A percentile compares a stretch with the other conserved stretches of the same genome.
Evolutionary conservation across 1,140 invertebrate species (phyloP).

Genomic region (Lerema accius): DNA sequence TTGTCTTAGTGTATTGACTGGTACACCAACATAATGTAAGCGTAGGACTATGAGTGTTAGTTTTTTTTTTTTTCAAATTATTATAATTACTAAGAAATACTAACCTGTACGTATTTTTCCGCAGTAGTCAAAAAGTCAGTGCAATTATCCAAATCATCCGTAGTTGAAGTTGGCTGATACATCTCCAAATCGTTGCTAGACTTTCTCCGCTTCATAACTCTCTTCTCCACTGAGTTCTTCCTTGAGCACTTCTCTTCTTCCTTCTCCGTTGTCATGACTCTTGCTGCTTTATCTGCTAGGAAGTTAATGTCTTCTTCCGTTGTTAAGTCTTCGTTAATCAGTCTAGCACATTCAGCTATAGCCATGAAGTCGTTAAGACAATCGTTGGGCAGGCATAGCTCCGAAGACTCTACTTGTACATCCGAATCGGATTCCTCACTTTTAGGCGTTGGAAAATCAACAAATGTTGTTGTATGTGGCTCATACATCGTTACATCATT

Average conservation of each 20-base stretch:
- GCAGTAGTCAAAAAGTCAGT: slow-evolving; percentile 57
- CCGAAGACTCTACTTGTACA: slow-evolving; percentile 66
- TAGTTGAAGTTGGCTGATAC: slow-evolving; percentile 75
- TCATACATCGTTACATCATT: slow-evolving; percentile 81
- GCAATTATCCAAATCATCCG: slow-evolving; percentile 70
- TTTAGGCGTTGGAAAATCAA: slow-evolving; percentile 63
- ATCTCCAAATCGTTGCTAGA: slow-evolving; percentile 73
- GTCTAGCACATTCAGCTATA: slow-evolving; percentile 67
- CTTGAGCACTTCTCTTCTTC: slow-evolving; percentile 52
- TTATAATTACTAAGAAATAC: too few species aligned
- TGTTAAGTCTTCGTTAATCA: slow-evolving; percentile 57
- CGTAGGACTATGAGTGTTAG: too few species aligned
- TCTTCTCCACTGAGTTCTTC: slow-evolving; percentile 57
- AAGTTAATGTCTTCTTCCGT: slow-evolving; percentile 69
- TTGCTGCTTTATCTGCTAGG: slow-evolving; percentile 71
- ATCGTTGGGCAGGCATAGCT: slow-evolving; percentile 75
- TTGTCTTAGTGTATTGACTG: too few species aligned
- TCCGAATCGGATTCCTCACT: slow-evolving; percentile 76
- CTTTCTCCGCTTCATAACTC: slow-evolving; percentile 61
- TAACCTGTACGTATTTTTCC: slow-evolving; percentile 77
- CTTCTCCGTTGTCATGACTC: slow-evolving; percentile 73
- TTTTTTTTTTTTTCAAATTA: too few species aligned
- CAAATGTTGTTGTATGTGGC: slow-evolving; percentile 69
- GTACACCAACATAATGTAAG: too few species aligned
- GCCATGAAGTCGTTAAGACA: slow-evolving; percentile 78